Conservation (phyloP, 2,797 vertebrate genomes). For the Xenentodon cancila region DNA sequence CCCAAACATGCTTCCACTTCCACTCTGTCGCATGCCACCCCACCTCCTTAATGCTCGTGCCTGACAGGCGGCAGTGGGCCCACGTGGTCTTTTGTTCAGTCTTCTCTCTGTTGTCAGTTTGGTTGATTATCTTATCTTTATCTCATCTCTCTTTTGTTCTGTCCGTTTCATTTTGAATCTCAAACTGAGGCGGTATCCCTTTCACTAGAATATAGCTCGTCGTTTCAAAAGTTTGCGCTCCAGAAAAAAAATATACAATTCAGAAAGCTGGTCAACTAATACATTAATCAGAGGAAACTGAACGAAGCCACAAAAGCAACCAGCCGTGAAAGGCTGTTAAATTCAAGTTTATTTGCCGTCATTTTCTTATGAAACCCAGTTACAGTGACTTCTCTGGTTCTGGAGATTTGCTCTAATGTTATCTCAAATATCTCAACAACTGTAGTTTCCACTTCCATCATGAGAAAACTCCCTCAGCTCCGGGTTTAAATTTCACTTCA, state of each 20-base stretch:
- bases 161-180: slow-evolving; percentile 20
- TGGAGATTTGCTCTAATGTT: background rate
- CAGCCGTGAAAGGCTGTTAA: too few species aligned
- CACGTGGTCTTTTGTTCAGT: slow-evolving; percentile 79
- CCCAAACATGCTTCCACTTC: background rate
- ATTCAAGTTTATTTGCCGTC: too few species aligned
- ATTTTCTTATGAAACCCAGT: too few species aligned
- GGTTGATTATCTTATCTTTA: slow-evolving; percentile 46
- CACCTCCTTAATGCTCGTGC: slow-evolving; percentile 48
- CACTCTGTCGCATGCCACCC: slow-evolving; percentile 11
- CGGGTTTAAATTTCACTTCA: slow-evolving; percentile 14
- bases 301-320: too few species aligned
- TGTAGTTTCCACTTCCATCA: slow-evolving; percentile 6
- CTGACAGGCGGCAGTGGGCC: slow-evolving; percentile 61
- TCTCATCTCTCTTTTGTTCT: slow-evolving; percentile 19
- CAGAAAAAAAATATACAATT: too few species aligned
- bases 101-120: slow-evolving; percentile 56
- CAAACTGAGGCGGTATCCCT: slow-evolving; percentile 38
- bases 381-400: too few species aligned
- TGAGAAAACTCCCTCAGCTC: slow-evolving; percentile 6
- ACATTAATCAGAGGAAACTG: too few species aligned
- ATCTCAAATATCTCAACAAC: slow-evolving; percentile 7
- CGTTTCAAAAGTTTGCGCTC: too few species aligned
- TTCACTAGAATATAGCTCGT: slow-evolving; percentile 13
- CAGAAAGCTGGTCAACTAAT: too few species aligned